phyloP scores from a whole-genome alignment of 2,113 vertebrate species.

The Gambusia affinis region DNA sequence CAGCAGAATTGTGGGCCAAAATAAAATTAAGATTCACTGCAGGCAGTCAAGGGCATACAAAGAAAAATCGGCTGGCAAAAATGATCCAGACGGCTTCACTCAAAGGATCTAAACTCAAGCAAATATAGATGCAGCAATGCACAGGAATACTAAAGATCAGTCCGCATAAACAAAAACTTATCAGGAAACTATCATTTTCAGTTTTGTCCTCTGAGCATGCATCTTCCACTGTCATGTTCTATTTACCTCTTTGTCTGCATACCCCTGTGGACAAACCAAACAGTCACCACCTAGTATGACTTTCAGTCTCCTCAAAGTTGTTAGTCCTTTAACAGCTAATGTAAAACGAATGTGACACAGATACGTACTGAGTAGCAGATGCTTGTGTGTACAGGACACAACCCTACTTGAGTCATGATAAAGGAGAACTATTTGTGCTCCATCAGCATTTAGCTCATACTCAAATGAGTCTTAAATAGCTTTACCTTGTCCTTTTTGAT shows the following conservation, averaged over 20 bases:
- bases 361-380: conserved; percentile 3
- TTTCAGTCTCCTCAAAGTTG: conserved; percentile 42
- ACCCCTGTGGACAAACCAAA: conserved; percentile 31
- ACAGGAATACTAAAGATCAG: conserved; percentile 14
- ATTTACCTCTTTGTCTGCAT: conserved; percentile 26
- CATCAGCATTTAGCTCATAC: conserved; percentile 6
- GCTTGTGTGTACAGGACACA: not conserved
- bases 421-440: not conserved
- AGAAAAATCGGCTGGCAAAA: conserved; percentile 39
- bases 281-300: conserved; percentile 31
- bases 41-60: conserved; percentile 64
- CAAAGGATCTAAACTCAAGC: conserved; percentile 42
- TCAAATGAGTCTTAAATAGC: not conserved
- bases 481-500: conserved; percentile 12
- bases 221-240: conserved; percentile 23
- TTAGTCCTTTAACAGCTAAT: conserved; percentile 42
- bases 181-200: conserved; percentile 14
- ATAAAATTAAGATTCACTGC: conserved; percentile 68
- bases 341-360: conserved; percentile 31
- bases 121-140: conserved; percentile 29
- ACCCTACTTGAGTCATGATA: not conserved
- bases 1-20: conserved; percentile 48
- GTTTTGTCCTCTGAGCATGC: conserved; percentile 34
- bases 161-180: not conserved
- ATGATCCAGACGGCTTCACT: conserved; percentile 41